Base-by-base conservation (phyloP, 2,888 invertebrate genomes). In the Tinea pellionella region DNA sequence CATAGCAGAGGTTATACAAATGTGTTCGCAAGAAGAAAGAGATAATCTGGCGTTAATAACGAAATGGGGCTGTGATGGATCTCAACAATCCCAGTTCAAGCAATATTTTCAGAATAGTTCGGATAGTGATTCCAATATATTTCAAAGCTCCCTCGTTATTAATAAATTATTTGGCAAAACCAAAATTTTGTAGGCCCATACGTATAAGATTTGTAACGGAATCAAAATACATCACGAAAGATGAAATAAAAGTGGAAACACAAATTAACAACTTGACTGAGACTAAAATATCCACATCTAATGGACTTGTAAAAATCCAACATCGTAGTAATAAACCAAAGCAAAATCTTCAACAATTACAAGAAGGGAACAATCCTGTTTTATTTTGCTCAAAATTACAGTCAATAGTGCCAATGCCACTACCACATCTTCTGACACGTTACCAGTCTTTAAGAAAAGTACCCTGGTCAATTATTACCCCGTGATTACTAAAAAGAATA, bases 21-120 rank as follows among this genome's bases (percentile, higher is more conserved):
- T 15, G 7, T 15, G 32, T 16, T 37, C 4, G 2, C 18, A 16
- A 37, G 9, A 32, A 18, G 18, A 60, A 15, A 1, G 18, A 60
- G 9, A n/a, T n/a, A 53, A 60, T 57, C 41, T 61, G 29, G 42
- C 51, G 29, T 13, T 63, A 9, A 59, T 63, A 15, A 16, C 12
- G 8, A 63, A 61, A 57, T 61, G 63, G 63, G 63, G 61, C 4
- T 63, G 63, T 53, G 63, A 63, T 32, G 63, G 63, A 0, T 59
- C 59, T 1, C 60, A 60, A n/a, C 60, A 56, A 19, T 9, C 9
- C 8, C 43, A 47, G 6, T 61, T 30, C 42, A 59, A 62, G 55
- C 59, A 59, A 53, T 60, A 60, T 15, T 60, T 61, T 19, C 12
- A 55, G 41, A 59, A 16, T 60, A 53, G 12, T n/a, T 19, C 43